phyloP scores from a whole-genome alignment of 2,888 invertebrate species.

The Microplitis manilae region DNA sequence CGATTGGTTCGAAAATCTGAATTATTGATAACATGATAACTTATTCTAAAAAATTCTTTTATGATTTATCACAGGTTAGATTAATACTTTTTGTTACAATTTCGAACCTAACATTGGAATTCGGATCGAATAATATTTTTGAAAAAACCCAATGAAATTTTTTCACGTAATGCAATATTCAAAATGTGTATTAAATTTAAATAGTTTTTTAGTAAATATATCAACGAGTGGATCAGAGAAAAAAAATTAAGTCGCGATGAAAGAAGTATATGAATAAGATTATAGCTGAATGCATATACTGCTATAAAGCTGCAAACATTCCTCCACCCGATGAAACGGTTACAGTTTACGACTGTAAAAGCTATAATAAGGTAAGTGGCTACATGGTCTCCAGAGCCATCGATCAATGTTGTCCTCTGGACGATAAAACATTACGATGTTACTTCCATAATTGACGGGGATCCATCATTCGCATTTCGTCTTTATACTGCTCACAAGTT shows the following conservation, averaged over 20 bases:
- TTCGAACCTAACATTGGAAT: neutral
- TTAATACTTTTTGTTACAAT: neutral
- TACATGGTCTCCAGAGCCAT: slow-evolving; percentile 64
- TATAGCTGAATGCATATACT: slow-evolving; percentile 15
- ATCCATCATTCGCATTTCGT: slow-evolving; percentile 70
- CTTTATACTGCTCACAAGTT: slow-evolving; percentile 44
- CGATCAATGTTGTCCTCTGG: slow-evolving; percentile 70
- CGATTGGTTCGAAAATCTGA: too few species aligned
- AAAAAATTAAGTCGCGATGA: slow-evolving; percentile 13
- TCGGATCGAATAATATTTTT: neutral
- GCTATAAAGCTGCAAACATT: slow-evolving; percentile 9
- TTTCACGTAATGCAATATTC: neutral
- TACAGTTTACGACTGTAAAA: slow-evolving; percentile 31
- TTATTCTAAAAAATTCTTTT: too few species aligned
- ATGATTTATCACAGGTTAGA: too few species aligned
- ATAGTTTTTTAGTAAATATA: neutral
- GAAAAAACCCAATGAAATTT: neutral
- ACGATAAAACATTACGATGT: slow-evolving; percentile 72
- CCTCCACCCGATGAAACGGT: slow-evolving; percentile 33
- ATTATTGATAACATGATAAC: too few species aligned
- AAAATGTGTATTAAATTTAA: neutral
- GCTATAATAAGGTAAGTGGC: slow-evolving; percentile 62
- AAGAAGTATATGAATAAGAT: slow-evolving; percentile 10
- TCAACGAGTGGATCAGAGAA: neutral
- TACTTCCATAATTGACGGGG: slow-evolving; percentile 71